Conservation (phyloP, 2,113 vertebrate species). For the Podarcis raffonei region DNA sequence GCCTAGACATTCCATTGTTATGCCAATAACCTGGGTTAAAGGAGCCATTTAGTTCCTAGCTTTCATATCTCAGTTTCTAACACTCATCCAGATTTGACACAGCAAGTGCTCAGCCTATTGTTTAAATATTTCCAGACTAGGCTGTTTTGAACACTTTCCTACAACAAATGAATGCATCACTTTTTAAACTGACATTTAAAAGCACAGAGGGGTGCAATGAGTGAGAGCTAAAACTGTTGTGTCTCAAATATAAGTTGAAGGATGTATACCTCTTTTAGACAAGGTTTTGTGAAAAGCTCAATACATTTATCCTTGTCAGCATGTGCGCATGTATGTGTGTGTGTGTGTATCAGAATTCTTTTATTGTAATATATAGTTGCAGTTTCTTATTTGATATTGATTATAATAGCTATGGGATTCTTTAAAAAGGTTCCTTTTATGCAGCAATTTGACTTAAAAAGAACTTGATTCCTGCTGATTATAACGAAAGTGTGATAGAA, state of each 20-base stretch:
- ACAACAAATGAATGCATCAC: constrained; percentile 61
- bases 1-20: too few relatives aligned
- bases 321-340: not conserved
- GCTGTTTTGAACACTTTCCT: constrained; percentile 58
- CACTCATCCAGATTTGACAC: constrained; percentile 58
- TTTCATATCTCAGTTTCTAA: too few relatives aligned
- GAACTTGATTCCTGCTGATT: not conserved
- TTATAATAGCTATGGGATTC: not conserved
- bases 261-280: not conserved
- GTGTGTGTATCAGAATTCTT: too few relatives aligned
- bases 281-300: not conserved
- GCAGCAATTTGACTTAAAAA: not conserved
- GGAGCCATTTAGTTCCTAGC: too few relatives aligned
- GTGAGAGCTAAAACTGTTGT: constrained; percentile 30
- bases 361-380: not conserved
- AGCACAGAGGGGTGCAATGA: constrained; percentile 34
- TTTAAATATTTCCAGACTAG: constrained; percentile 69
- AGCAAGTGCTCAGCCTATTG: constrained; percentile 53
- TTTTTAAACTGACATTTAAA: constrained; percentile 63
- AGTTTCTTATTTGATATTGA: not conserved
- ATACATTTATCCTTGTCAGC: constrained; percentile 2
- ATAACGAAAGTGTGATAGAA: not conserved
- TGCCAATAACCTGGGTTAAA: too few relatives aligned
- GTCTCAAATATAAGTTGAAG: not conserved
- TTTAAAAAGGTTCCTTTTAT: not conserved